Evolutionary conservation across 2,797 vertebrate genomes (phyloP).

Genomic region (Holocentrus rufus): DNA sequence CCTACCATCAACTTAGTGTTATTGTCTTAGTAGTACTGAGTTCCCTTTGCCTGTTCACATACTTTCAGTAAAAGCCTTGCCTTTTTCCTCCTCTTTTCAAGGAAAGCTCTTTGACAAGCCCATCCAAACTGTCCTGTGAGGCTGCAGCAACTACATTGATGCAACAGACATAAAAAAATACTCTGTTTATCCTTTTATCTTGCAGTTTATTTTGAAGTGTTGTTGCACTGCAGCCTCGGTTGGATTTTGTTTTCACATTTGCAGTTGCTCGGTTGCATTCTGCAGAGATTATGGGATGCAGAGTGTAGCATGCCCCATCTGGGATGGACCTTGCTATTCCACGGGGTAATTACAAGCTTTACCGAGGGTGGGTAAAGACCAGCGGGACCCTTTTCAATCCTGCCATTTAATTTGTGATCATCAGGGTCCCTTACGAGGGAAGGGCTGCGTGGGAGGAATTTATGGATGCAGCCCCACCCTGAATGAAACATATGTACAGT

Average conservation of each 20-base stretch:
- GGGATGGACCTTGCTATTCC: conserved; percentile 63
- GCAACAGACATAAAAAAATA: neutral
- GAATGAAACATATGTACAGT: conserved; percentile 57
- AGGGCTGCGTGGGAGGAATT: conserved; percentile 71
- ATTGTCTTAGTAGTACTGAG: neutral
- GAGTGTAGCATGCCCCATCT: conserved; percentile 49
- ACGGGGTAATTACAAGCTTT: conserved; percentile 73
- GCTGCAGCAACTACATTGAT: no score
- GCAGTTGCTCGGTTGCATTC: conserved; percentile 21
- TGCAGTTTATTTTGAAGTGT: neutral
- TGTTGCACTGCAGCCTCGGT: conserved; percentile 2
- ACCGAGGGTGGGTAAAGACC: conserved; percentile 67
- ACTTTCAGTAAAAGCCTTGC: neutral
- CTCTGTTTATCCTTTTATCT: neutral
- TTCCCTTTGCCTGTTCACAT: neutral
- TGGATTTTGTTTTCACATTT: conserved; percentile 42
- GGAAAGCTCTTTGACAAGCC: neutral
- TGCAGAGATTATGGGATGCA: conserved; percentile 52
- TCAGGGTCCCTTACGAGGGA: conserved; percentile 71
- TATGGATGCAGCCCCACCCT: conserved; percentile 74
- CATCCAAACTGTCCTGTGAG: neutral
- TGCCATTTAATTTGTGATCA: conserved; percentile 73
- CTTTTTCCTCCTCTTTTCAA: neutral
- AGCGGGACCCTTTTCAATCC: conserved; percentile 70
- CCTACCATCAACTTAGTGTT: no score